Percentiles rank a stretch among this genome's conserved stretches.
These are phyloP conservation scores for Ophiodon elongatus DNA, from an alignment of 2,113 vertebrate genomes.

Conservation along the genomic window DNA sequence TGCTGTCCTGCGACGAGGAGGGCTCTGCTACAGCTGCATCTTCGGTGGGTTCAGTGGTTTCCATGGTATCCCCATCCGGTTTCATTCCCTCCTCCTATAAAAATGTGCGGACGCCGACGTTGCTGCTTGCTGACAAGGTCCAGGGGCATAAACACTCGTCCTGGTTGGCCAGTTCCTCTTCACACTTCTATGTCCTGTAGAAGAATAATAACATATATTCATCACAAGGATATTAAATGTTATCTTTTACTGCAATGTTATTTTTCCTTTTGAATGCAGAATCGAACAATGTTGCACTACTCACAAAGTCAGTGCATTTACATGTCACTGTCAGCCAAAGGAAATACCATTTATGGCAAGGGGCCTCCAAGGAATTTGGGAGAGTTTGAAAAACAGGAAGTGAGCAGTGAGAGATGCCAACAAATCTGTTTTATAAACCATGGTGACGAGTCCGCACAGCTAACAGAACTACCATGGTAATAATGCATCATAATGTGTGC, in stretches of 20 bases:
- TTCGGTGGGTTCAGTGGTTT: conserved; percentile 77
- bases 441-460: neutral
- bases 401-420: conserved; percentile 27
- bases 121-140: neutral
- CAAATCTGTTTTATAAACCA: conserved; percentile 26
- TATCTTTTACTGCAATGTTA: neutral
- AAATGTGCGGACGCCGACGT: conserved; percentile 6
- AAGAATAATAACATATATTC: neutral
- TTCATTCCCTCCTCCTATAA: conserved; percentile 79
- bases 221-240: neutral
- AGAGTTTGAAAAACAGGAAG: conserved; percentile 63
- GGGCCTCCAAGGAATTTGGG: conserved; percentile 55
- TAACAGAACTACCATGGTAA: conserved; percentile 8
- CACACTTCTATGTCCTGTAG: conserved; percentile 31
- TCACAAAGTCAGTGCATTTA: conserved; percentile 24
- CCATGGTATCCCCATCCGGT: conserved; percentile 84
- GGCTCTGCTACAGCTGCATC: conserved; percentile 55
- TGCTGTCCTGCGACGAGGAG: conserved; percentile 47
- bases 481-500: conserved; percentile 1
- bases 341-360: conserved; percentile 52
- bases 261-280: neutral
- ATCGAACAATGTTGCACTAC: neutral
- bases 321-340: conserved; percentile 28
- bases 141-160: neutral
- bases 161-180: conserved; percentile 4